phyloP scores from a whole-genome alignment of 2,888 invertebrate species.

The Oeneis ivallda region DNA sequence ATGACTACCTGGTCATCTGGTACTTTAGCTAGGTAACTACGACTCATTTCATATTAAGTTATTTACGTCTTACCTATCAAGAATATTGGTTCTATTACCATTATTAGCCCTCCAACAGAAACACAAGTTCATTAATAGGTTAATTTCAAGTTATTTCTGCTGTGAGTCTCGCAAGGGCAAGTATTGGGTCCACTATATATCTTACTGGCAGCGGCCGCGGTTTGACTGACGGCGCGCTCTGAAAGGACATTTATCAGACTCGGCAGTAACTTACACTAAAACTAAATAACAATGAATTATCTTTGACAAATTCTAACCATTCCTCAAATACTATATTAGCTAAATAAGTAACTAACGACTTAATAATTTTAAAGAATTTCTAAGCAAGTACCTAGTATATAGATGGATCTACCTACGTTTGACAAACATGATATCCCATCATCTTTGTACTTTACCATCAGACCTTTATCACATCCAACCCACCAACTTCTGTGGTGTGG shows the following conservation, averaged over 20 bases:
- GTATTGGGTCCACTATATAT: slow-evolving; percentile 78
- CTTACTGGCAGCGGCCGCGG: slow-evolving; percentile 80
- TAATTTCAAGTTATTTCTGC: slow-evolving; percentile 72
- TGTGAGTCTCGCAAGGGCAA: slow-evolving; percentile 68
- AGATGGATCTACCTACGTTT: no score
- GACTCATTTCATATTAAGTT: no score
- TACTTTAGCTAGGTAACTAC: no score
- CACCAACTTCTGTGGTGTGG: no score
- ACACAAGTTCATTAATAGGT: slow-evolving; percentile 47
- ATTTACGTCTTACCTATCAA: no score
- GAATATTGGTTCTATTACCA: no score
- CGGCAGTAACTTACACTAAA: slow-evolving; percentile 78
- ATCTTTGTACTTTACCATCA: no score
- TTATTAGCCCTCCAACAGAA: background rate
- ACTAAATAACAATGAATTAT: slow-evolving; percentile 81
- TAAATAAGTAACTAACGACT: background rate
- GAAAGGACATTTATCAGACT: slow-evolving; percentile 81
- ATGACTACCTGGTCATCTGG: no score
- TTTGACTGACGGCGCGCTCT: slow-evolving; percentile 79
- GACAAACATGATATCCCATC: no score
- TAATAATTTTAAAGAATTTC: background rate
- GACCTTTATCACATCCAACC: no score
- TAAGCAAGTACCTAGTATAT: background rate
- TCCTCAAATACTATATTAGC: slow-evolving; percentile 42
- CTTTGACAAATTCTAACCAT: slow-evolving; percentile 79